These are phyloP conservation scores for Simalia tracyae DNA, from an alignment of 2,797 vertebrate species.

Conservation along the genomic window DNA sequence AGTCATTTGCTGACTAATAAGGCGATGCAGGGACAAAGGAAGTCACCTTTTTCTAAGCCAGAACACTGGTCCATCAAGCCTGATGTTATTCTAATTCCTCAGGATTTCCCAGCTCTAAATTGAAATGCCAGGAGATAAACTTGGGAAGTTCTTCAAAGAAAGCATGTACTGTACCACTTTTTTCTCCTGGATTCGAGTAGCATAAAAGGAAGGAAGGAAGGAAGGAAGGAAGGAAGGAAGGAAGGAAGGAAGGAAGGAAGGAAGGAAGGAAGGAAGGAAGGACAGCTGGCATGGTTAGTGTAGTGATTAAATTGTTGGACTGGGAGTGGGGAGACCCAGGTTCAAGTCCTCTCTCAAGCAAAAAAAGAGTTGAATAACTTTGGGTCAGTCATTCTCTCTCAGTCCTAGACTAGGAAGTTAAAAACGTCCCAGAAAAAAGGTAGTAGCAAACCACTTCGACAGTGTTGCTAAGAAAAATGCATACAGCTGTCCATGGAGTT, in stretches of 20 bases:
- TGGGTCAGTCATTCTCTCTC: no score
- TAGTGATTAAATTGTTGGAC: no score
- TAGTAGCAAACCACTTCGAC: background rate
- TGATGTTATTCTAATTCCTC: background rate
- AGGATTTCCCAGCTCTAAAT: background rate
- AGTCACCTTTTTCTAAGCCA: background rate
- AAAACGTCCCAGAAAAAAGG: background rate
- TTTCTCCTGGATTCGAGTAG: no score
- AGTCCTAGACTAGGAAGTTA: no score
- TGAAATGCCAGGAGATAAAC: background rate
- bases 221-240: no score
- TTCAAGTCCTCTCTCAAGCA: no score
- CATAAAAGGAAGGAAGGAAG: no score
- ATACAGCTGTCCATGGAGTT: background rate
- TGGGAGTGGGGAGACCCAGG: no score
- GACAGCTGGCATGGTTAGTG: no score
- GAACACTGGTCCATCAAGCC: background rate
- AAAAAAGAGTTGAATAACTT: no score
- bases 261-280: no score
- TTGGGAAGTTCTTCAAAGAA: background rate
- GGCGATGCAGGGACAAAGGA: background rate
- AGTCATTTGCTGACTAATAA: background rate
- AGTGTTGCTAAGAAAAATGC: background rate
- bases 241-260: no score
- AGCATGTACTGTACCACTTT: background rate